Conservation (phyloP, 2,113 vertebrate genomes). For the Rhegmatorhina hoffmannsi region DNA sequence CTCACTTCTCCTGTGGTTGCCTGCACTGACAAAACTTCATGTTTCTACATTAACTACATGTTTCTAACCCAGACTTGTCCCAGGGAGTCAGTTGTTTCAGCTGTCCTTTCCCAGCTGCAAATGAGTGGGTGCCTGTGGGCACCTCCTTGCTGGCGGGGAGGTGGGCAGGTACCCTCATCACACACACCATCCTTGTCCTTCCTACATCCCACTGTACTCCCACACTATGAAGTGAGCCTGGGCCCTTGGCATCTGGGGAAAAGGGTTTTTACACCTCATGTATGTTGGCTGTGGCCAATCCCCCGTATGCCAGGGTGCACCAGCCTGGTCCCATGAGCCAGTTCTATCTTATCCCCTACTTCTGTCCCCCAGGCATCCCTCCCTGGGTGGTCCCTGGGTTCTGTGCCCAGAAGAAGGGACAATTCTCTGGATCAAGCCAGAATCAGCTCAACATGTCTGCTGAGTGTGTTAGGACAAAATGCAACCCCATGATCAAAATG, state of each 20-base stretch:
- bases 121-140: not conserved
- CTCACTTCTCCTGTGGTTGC: not conserved
- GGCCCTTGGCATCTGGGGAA: not conserved
- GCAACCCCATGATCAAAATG: not conserved
- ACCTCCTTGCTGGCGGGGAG: not conserved
- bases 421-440: not conserved
- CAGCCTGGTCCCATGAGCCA: fast-evolving
- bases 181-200: not conserved
- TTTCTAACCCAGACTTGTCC: not conserved
- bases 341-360: not conserved
- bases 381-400: not conserved
- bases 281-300: not conserved
- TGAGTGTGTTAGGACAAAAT: not conserved
- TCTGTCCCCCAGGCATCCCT: not conserved
- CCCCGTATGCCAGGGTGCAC: fast-evolving
- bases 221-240: not conserved
- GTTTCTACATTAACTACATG: not conserved
- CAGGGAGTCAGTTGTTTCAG: not conserved
- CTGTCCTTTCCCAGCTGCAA: not conserved
- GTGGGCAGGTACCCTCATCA: not conserved
- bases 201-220: not conserved
- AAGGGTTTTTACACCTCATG: fast-evolving
- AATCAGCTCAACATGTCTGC: not conserved
- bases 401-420: not conserved
- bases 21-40: not conserved